Evolutionary conservation across 1,140 invertebrate species (phyloP), one percentile per base, ranked within the genome.

Genomic region (Aradophagus sp.): DNA sequence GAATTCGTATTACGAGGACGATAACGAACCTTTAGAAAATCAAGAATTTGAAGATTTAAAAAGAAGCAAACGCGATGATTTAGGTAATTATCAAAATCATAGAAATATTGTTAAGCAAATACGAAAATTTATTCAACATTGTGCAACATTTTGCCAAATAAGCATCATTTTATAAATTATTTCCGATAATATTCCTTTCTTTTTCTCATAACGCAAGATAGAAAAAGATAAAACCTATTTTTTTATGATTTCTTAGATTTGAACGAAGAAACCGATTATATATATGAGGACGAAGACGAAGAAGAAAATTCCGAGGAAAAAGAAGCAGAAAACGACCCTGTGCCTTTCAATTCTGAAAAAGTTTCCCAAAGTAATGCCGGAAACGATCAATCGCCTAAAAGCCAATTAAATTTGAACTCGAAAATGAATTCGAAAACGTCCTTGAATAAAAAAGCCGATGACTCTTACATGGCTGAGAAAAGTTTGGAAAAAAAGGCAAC

Each of bases 11-110:
- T 61, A 39, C 12, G 36, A 27, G 5, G 17, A 42, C 15, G n/a
- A n/a, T n/a, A n/a, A n/a, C n/a, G n/a, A n/a, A n/a, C 31, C 32
- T n/a, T 47, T 42, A 10, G 50, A 55, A 39, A 36, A 36, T 39
- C 14, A 55, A 11, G 35, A 32, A 17, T 11, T 15, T 19, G 38
- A 26, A 14, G 26, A 12, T 32, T 23, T 20, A 6, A 31, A 35
- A 55, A 32, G 50, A 42, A 55, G 50, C 12, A 55, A 55, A 55
- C 36, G 50, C 1, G 50, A 55, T 12, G 50, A 52, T 29, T 38
- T 35, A 39, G 29, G 47, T 52, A 52, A 52, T 34, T 23, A 13
- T 5, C 0, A 13, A 4, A 23, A 34, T 34, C n/a, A n/a, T n/a
- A n/a, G n/a, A n/a, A n/a, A n/a, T n/a, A n/a, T n/a, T n/a, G n/a